phyloP scores from a whole-genome alignment of 2,797 vertebrate genomes.

The Podarcis siculus region DNA sequence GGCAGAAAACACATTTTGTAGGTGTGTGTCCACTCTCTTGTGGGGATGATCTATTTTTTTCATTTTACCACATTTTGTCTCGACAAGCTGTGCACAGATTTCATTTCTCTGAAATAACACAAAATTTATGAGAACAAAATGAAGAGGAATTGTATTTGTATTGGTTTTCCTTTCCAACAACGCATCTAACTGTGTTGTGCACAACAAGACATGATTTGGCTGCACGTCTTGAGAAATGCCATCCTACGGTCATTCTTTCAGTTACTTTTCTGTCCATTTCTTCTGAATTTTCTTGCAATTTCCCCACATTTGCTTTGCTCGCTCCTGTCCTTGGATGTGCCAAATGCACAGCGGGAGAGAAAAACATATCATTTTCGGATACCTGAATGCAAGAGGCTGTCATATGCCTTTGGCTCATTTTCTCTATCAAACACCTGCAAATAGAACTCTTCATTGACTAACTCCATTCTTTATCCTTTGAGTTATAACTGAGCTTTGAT shows the following conservation, averaged over 20 bases:
- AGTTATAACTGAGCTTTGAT: not conserved
- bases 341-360: conserved; percentile 6
- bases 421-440: not conserved
- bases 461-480: not conserved
- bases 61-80: conserved; percentile 9
- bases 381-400: not conserved
- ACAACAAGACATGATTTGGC: not conserved
- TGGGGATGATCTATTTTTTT: not conserved
- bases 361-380: conserved; percentile 14
- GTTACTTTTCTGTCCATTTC: not conserved
- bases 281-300: conserved; percentile 4
- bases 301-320: not conserved
- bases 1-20: conserved; percentile 13
- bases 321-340: conserved; percentile 18
- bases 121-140: conserved; percentile 16
- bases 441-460: conserved; percentile 2
- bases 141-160: not conserved
- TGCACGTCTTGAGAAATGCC: not conserved
- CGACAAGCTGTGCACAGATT: not conserved
- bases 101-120: conserved; percentile 5
- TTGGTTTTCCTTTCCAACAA: not conserved
- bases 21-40: not conserved
- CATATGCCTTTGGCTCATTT: not conserved
- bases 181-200: not conserved
- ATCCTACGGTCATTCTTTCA: not conserved